A percentile compares a stretch with the other conserved stretches of the same genome.
Conservation (phyloP, 2,797 vertebrate genomes). For the Tympanoctomys barrerae region DNA sequence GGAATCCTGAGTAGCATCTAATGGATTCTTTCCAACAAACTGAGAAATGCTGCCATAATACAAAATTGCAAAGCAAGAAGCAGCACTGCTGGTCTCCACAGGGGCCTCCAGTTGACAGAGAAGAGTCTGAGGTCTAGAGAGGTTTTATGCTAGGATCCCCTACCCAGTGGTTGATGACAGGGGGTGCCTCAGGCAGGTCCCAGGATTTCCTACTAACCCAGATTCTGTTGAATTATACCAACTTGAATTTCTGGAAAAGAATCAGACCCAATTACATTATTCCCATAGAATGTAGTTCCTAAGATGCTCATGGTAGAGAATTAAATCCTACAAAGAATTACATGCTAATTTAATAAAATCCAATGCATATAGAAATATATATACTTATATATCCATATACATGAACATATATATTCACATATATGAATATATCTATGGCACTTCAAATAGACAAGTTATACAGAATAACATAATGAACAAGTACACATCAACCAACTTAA, state of each 20-base stretch:
- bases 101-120: not conserved
- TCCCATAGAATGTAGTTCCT: not conserved
- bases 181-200: no score
- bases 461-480: not conserved
- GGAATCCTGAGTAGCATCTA: slow-evolving; percentile 60
- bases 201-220: not conserved
- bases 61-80: slow-evolving; percentile 4
- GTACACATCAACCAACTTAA: not conserved
- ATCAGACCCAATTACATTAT: slow-evolving; percentile 18
- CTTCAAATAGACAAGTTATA: not conserved
- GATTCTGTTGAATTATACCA: not conserved
- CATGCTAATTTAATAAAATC: slow-evolving; percentile 36
- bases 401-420: not conserved
- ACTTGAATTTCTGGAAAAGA: slow-evolving; percentile 48
- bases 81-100: not conserved
- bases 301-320: not conserved
- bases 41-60: slow-evolving; percentile 8
- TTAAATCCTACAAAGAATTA: not conserved
- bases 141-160: not conserved
- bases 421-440: not conserved
- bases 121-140: not conserved
- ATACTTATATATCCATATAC: not conserved
- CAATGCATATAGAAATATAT: not conserved
- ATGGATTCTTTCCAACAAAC: slow-evolving; percentile 25
- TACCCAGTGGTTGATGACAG: not conserved